These are phyloP conservation scores for Paralvinella palmiformis DNA, from an alignment of 1,140 invertebrate species.

Conservation along the genomic window DNA sequence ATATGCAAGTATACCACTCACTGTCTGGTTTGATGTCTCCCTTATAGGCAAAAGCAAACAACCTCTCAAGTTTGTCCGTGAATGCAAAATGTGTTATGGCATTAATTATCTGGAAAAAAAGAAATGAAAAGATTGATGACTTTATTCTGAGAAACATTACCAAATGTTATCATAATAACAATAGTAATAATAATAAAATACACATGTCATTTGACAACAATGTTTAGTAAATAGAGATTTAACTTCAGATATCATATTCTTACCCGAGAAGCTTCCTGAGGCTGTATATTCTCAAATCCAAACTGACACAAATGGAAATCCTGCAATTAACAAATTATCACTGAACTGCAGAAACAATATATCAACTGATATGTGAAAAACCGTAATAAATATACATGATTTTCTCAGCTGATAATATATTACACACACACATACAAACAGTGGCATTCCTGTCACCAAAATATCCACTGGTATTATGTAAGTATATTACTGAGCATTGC, in stretches of 20 bases:
- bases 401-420: too few species aligned
- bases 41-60: conserved; percentile 81
- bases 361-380: background rate
- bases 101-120: conserved; percentile 53
- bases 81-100: conserved; percentile 80
- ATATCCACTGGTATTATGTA: too few species aligned
- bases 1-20: too few species aligned
- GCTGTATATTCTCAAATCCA: conserved; percentile 77
- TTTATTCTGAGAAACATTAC: background rate
- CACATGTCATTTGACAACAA: too few species aligned
- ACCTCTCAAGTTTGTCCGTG: conserved; percentile 71
- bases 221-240: too few species aligned
- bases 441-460: too few species aligned
- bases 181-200: too few species aligned
- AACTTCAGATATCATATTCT: conserved; percentile 6
- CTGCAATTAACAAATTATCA: conserved; percentile 32
- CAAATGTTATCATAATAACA: background rate
- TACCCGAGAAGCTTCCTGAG: conserved; percentile 64
- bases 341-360: background rate
- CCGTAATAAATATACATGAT: background rate
- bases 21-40: conserved; percentile 30
- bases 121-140: background rate
- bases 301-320: conserved; percentile 83
- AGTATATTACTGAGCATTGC: too few species aligned
- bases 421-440: too few species aligned